These are phyloP conservation scores for Drosophila bocki DNA, from an alignment of 1,140 invertebrate species.

Conservation along the genomic window DNA sequence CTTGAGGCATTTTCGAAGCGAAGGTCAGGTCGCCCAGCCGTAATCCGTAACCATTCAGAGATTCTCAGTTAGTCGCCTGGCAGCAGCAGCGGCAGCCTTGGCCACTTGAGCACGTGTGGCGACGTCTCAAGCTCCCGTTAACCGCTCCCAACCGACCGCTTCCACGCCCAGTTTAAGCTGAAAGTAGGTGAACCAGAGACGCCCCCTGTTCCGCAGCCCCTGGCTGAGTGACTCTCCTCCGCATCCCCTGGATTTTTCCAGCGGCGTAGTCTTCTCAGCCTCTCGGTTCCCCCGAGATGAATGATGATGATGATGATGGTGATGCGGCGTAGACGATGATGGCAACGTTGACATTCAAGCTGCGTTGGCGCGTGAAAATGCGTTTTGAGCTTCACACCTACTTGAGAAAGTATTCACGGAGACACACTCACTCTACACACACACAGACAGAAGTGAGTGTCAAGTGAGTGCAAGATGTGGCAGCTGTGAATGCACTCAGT, in stretches of 20 bases:
- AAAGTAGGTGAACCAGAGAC: conserved; percentile 49
- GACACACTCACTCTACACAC: conserved; percentile 14
- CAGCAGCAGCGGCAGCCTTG: conserved; percentile 32
- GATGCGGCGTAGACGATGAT: conserved; percentile 13
- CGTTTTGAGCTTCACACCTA: conserved; percentile 82
- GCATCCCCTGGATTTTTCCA: conserved; percentile 15
- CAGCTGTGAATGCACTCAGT: conserved; percentile 35
- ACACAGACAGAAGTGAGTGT: conserved; percentile 29
- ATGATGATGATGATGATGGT: conserved; percentile 22
- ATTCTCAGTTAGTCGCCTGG: conserved; percentile 12
- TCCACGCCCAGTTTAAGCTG: conserved; percentile 37
- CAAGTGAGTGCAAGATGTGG: conserved; percentile 44
- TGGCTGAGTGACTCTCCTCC: neutral
- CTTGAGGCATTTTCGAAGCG: conserved; percentile 11
- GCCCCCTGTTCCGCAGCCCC: conserved; percentile 28
- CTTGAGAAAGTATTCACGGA: conserved; percentile 51
- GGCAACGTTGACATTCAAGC: conserved; percentile 70
- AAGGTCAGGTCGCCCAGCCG: conserved; percentile 17
- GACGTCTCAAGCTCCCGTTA: conserved; percentile 66
- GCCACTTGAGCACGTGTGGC: conserved; percentile 75
- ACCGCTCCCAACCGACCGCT: conserved; percentile 42
- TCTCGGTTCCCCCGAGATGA: conserved; percentile 21
- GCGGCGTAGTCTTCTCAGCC: conserved; percentile 20
- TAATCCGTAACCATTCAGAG: conserved; percentile 14
- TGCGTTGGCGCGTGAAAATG: conserved; percentile 80